Evolutionary conservation across 2,797 vertebrate species (phyloP).

Genomic region (Miichthys miiuy): DNA sequence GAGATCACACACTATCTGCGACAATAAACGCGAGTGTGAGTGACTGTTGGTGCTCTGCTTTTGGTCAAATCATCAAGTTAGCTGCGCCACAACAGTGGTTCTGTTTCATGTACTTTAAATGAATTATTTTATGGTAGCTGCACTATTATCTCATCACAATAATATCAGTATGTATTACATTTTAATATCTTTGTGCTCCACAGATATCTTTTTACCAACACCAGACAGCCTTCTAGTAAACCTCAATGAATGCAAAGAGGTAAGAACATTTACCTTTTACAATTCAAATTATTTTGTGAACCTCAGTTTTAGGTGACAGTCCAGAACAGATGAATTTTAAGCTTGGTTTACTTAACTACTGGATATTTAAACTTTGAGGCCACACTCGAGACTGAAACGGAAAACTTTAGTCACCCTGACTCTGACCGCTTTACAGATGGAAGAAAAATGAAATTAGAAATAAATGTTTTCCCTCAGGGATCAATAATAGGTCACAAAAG

Average conservation of each 20-base stretch:
- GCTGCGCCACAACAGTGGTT: not conserved
- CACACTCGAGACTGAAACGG: not conserved
- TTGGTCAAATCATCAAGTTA: not conserved
- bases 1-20: not conserved
- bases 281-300: not conserved
- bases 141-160: not conserved
- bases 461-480: not conserved
- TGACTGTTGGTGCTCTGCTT: not conserved
- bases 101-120: not conserved
- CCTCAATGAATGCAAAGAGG: constrained; percentile 98
- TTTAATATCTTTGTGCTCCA: constrained; percentile 52
- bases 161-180: not conserved
- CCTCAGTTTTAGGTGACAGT: no score
- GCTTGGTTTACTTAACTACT: not conserved
- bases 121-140: not conserved
- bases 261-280: constrained; percentile 75
- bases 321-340: not conserved
- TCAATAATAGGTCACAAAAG: not conserved
- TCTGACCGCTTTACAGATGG: not conserved
- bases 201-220: constrained; percentile 99
- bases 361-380: not conserved
- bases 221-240: constrained; percentile 98
- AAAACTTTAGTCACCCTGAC: not conserved
- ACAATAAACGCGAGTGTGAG: not conserved
- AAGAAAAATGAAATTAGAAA: not conserved